Conservation (phyloP, 2,797 vertebrate genomes). For the Spheniscus humboldti region DNA sequence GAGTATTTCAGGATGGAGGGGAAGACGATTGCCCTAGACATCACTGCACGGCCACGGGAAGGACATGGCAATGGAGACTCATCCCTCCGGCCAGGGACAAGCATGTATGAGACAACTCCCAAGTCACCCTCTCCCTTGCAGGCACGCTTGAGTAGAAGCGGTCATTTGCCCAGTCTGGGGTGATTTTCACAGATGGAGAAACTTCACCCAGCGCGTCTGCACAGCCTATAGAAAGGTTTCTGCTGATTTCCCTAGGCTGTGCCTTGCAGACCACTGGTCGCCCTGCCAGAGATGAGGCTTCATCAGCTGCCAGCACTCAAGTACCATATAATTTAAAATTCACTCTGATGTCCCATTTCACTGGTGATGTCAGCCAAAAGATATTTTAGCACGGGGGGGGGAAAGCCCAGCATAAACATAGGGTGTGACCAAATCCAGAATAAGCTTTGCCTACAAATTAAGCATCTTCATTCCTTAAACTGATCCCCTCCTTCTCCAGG, state of each 20-base stretch:
- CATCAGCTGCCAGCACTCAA: neutral
- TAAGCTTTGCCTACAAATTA: neutral
- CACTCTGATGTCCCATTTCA: neutral
- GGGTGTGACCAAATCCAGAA: neutral
- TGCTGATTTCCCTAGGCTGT: neutral
- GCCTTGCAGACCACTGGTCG: neutral
- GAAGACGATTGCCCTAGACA: neutral
- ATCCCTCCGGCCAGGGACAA: neutral
- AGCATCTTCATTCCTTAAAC: neutral
- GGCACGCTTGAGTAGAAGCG: neutral
- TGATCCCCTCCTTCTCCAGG: neutral
- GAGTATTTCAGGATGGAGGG: neutral
- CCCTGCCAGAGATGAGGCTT: neutral
- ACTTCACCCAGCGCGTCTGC: neutral
- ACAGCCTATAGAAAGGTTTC: neutral
- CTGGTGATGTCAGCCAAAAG: neutral
- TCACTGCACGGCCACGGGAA: rapidly evolving
- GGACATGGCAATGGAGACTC: rapidly evolving
- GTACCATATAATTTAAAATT: neutral
- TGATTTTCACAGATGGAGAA: neutral
- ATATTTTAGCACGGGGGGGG: neutral
- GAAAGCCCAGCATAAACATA: neutral
- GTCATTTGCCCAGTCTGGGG: neutral
- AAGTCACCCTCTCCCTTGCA: neutral
- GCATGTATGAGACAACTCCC: rapidly evolving